Conservation (phyloP, 64 coral and sea anemone species). For the Pocillopora verrucosa region DNA sequence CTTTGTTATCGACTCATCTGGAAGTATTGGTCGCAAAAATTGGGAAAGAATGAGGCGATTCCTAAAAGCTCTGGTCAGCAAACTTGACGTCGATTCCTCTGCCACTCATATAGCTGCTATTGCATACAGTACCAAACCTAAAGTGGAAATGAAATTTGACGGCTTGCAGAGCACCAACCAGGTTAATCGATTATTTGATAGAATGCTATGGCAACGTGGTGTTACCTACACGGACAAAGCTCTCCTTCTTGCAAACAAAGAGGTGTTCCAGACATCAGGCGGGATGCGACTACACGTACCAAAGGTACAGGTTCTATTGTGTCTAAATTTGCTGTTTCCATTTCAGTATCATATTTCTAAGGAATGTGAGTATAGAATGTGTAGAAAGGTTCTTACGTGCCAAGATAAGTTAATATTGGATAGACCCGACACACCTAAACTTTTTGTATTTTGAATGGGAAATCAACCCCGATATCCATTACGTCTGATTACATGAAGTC, state of each 20-base stretch:
- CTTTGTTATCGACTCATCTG: conserved; percentile 73
- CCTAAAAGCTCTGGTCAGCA: conserved; percentile 53
- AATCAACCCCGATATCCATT: too few relatives aligned
- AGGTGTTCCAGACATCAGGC: conserved; percentile 34
- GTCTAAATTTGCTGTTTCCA: neutral
- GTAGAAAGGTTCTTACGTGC: too few relatives aligned
- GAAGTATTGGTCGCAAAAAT: conserved; percentile 77
- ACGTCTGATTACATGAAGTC: too few relatives aligned
- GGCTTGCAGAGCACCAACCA: neutral
- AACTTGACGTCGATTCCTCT: conserved; percentile 47
- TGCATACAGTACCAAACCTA: conserved; percentile 53
- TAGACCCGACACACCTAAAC: too few relatives aligned
- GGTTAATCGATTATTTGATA: neutral
- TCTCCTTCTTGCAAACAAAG: conserved; percentile 59
- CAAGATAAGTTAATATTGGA: too few relatives aligned
- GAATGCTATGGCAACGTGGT: conserved; percentile 56
- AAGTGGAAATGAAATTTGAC: conserved; percentile 36
- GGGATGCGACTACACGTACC: conserved; percentile 67
- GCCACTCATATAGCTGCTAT: conserved; percentile 52
- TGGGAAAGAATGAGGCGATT: conserved; percentile 68
- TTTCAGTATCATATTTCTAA: neutral
- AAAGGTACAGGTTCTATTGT: conserved; percentile 50
- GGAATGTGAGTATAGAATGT: too few relatives aligned
- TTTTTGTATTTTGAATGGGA: too few relatives aligned
- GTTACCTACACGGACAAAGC: conserved; percentile 77